Evolutionary conservation across 2,888 invertebrate species (phyloP), one percentile per base, ranked within the genome.

Genomic region (Dilophus febrilis): DNA sequence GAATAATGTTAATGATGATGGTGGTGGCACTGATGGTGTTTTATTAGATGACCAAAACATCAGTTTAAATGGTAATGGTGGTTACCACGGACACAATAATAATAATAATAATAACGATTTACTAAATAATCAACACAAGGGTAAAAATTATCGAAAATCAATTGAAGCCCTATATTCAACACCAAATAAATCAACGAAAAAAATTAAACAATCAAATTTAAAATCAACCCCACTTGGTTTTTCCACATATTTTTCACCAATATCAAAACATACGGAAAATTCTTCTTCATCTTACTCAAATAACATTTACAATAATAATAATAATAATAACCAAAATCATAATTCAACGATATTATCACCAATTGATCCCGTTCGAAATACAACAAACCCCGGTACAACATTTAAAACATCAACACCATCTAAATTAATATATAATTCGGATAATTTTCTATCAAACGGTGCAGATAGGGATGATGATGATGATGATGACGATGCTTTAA

Each of bases 371-470:
- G 61, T 74, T 44, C 67, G 66, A 47, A 57, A 66, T 8, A 68
- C 66, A n/a, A 57, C 66, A 8, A n/a, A n/a, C n/a, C n/a, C n/a
- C n/a, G n/a, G n/a, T n/a, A 68, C 66, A 12, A 60, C 70, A 19
- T 77, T 79, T 49, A 70, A 74, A 55, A 73, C 78, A 19, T 79
- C 79, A 11, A 79, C 79, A 14, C 79, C 79, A 10, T 70, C 74
- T 2, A 53, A 53, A 19, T n/a, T n/a, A n/a, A n/a, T n/a, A n/a
- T n/a, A n/a, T n/a, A n/a, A n/a, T n/a, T 37, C 13, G 16, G 22
- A 17, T 19, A 32, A 5, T 16, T n/a, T 12, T n/a, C 16, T n/a
- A 4, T 30, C 34, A 31, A 32, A 37, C 22, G 33, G 29, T n/a
- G n/a, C n/a, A n/a, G n/a, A n/a, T n/a, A n/a, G n/a, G n/a, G n/a